Evolutionary conservation across 2,797 vertebrate species (phyloP).

Genomic region (Sternotherus odoratus): DNA sequence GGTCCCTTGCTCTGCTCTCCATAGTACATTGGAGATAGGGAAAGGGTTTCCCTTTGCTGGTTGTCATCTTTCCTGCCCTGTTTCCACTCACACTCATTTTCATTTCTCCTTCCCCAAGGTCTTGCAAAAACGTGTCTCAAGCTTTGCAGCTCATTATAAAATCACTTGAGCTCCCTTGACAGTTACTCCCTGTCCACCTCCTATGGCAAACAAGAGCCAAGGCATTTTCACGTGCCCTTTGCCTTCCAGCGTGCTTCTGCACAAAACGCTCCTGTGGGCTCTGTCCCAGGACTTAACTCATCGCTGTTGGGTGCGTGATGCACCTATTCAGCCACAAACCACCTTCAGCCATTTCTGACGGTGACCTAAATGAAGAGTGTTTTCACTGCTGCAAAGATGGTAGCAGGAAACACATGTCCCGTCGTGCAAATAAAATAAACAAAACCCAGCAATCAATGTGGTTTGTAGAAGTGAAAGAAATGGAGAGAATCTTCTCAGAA

Average conservation of each 20-base stretch:
- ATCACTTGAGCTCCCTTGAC: background rate
- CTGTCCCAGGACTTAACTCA: background rate
- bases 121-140: background rate
- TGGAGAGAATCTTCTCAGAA: rapidly evolving
- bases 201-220: background rate
- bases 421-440: background rate
- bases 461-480: rapidly evolving
- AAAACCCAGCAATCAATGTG: background rate
- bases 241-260: background rate
- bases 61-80: background rate
- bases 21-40: background rate
- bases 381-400: background rate
- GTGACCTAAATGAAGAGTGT: background rate
- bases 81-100: background rate
- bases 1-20: background rate
- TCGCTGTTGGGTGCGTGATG: background rate
- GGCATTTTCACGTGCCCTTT: too few species aligned
- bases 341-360: background rate
- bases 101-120: background rate
- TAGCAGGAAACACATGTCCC: background rate
- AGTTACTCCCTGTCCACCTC: background rate
- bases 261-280: background rate
- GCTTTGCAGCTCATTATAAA: background rate
- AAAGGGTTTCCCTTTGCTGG: background rate
- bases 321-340: background rate